Evolutionary conservation across 2,888 invertebrate genomes (phyloP).

Genomic region (Seira ritae): DNA sequence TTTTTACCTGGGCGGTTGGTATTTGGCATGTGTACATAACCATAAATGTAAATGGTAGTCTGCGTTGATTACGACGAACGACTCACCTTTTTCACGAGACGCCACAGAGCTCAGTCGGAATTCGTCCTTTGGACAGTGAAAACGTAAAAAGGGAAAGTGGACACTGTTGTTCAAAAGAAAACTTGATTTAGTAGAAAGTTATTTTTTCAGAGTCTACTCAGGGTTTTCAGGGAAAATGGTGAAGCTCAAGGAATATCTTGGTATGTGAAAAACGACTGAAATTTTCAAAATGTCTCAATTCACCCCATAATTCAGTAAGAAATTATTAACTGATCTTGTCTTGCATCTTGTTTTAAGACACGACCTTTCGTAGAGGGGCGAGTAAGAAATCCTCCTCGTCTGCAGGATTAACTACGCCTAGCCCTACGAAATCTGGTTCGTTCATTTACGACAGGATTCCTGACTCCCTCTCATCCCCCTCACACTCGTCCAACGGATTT

Average conservation of each 20-base stretch:
- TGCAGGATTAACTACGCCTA: conserved; percentile 33
- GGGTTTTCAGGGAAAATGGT: conserved; percentile 48
- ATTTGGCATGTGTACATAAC: too few relatives aligned
- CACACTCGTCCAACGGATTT: conserved; percentile 36
- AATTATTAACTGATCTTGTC: too few relatives aligned
- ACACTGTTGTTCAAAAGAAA: too few relatives aligned
- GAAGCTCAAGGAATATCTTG: conserved; percentile 60
- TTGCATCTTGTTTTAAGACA: conserved; percentile 16
- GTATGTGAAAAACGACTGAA: conserved; percentile 18
- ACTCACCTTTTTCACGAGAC: neutral
- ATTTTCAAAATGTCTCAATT: too few relatives aligned
- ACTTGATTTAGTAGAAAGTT: too few relatives aligned
- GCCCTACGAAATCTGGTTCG: conserved; percentile 54
- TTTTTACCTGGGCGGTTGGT: too few relatives aligned
- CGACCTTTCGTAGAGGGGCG: conserved; percentile 45
- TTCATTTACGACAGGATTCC: conserved; percentile 55
- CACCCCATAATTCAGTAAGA: too few relatives aligned
- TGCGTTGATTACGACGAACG: conserved; percentile 9
- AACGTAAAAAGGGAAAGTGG: conserved; percentile 42
- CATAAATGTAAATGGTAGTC: too few relatives aligned
- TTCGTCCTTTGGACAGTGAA: conserved; percentile 44
- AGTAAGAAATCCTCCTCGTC: conserved; percentile 35
- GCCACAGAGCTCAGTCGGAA: conserved; percentile 34
- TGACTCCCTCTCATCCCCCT: conserved; percentile 35
- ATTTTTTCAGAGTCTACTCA: neutral